Conservation (phyloP, 2,888 invertebrate genomes). For the Ophion ventricosus region DNA sequence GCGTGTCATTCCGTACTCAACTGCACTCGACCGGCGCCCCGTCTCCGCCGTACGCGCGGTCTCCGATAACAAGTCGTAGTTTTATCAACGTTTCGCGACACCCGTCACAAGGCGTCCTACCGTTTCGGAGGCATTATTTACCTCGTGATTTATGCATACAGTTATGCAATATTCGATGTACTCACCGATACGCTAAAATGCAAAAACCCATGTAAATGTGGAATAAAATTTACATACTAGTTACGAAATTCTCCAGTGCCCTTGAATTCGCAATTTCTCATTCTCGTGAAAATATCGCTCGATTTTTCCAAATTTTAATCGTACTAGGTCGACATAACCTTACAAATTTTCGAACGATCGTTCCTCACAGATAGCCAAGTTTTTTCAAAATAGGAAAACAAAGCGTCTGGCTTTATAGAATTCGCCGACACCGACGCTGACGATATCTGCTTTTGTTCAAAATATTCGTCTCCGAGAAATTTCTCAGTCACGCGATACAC, state of each 20-base stretch:
- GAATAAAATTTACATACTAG: not conserved
- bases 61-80: not conserved
- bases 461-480: not conserved
- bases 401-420: too few relatives aligned
- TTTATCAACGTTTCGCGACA: not conserved
- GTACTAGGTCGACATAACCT: not conserved
- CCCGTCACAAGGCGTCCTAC: not conserved
- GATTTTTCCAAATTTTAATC: not conserved
- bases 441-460: not conserved
- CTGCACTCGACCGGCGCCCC: not conserved
- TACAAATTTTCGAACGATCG: not conserved
- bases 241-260: not conserved
- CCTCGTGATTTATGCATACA: not conserved
- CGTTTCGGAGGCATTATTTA: not conserved
- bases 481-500: not conserved
- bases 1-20: too few relatives aligned
- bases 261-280: not conserved
- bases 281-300: not conserved
- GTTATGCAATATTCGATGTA: not conserved
- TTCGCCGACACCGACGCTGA: too few relatives aligned
- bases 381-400: too few relatives aligned
- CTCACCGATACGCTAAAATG: not conserved
- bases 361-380: not conserved
- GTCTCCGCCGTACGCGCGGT: not conserved
- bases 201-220: not conserved